Conservation (phyloP, 2,888 invertebrate species). For the Sinelater perroti region DNA sequence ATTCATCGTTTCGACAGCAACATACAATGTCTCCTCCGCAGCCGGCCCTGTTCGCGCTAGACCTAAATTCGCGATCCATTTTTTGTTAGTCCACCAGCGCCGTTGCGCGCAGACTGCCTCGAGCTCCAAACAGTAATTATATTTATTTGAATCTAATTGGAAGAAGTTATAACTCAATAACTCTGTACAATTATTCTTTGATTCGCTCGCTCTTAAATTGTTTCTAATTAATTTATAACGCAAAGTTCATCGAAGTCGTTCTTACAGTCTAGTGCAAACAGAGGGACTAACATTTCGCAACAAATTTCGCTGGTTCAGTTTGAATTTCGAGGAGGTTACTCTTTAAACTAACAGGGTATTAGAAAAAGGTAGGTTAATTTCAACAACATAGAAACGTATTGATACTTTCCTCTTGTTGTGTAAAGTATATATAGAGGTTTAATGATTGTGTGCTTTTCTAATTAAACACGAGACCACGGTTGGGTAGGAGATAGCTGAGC, state of each 20-base stretch:
- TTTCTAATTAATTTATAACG: too few relatives aligned
- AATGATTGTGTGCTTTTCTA: slow-evolving; percentile 29
- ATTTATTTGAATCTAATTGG: too few relatives aligned
- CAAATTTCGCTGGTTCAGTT: slow-evolving; percentile 1
- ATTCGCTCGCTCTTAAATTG: too few relatives aligned
- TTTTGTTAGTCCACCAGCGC: too few relatives aligned
- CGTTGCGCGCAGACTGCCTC: too few relatives aligned
- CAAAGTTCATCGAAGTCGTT: too few relatives aligned
- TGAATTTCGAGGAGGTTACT: slow-evolving; percentile 12
- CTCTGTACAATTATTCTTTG: too few relatives aligned
- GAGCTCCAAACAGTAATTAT: too few relatives aligned
- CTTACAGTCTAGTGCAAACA: too few relatives aligned
- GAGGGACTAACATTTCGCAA: background rate
- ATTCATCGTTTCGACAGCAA: slow-evolving; percentile 20
- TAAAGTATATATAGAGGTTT: slow-evolving; percentile 28
- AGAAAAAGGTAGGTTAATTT: slow-evolving; percentile 40
- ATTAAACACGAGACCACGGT: slow-evolving; percentile 14
- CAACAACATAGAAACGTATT: slow-evolving; percentile 34
- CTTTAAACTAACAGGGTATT: slow-evolving; percentile 48
- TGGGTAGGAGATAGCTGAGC: background rate
- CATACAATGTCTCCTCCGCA: slow-evolving; percentile 9
- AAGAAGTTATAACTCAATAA: too few relatives aligned
- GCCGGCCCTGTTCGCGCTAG: slow-evolving; percentile 10
- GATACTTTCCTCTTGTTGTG: slow-evolving; percentile 43
- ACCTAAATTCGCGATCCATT: too few relatives aligned